These are phyloP conservation scores for Malacoraja senta DNA, from an alignment of 2,797 vertebrate species.

Conservation along the genomic window DNA sequence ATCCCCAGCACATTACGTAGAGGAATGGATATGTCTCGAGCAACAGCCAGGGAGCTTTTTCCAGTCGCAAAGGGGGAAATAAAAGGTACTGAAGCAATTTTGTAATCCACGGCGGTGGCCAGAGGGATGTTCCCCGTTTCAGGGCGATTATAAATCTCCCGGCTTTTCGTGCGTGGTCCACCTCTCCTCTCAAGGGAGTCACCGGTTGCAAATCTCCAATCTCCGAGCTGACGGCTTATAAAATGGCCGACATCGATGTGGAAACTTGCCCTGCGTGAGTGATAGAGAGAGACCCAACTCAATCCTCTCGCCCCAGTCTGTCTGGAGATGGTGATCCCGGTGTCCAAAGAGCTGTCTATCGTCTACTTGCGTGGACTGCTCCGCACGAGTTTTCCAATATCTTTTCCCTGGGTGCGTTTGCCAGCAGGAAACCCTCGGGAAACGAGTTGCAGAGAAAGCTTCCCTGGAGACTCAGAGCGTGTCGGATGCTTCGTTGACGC, in stretches of 20 bases:
- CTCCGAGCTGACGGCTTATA: neutral
- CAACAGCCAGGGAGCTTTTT: neutral
- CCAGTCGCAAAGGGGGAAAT: no score
- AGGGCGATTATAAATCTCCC: neutral
- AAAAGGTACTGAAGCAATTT: neutral
- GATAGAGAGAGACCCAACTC: neutral
- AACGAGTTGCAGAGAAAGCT: constrained; percentile 48
- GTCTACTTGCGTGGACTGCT: neutral
- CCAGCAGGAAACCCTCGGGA: constrained; percentile 44
- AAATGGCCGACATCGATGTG: no score
- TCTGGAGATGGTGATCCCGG: neutral
- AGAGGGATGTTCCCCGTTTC: neutral
- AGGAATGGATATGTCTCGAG: neutral
- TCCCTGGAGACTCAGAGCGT: constrained; percentile 53
- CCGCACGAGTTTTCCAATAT: constrained; percentile 37
- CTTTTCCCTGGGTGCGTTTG: constrained; percentile 46
- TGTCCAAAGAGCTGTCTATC: neutral
- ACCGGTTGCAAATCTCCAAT: no score
- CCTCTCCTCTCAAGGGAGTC: neutral
- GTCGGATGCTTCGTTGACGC: no score
- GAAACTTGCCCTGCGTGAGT: no score
- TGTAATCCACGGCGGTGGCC: neutral
- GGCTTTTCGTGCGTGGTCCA: neutral
- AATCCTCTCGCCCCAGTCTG: neutral
- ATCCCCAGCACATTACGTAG: constrained; percentile 66